phyloP scores from a whole-genome alignment of 2,888 invertebrate genomes.

The Coenonympha arcania region DNA sequence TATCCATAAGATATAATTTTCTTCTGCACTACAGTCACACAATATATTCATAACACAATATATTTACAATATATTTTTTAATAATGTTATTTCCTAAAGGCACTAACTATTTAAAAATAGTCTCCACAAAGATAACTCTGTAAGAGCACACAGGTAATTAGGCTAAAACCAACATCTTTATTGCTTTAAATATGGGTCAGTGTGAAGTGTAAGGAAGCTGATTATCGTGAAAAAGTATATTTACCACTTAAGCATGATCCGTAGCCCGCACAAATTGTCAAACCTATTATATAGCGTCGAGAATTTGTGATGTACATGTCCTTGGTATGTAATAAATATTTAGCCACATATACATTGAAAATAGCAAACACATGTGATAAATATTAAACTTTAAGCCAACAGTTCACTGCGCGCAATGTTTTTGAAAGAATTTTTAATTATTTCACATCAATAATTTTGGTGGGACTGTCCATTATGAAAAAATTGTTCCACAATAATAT shows the following conservation, averaged over 20 bases:
- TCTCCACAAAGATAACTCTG: not conserved
- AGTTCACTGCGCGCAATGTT: conserved; percentile 20
- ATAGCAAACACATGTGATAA: conserved; percentile 29
- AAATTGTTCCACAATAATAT: conserved; percentile 5
- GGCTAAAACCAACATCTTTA: not conserved
- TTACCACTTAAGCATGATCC: conserved; percentile 65
- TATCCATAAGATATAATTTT: no score
- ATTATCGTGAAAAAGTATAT: conserved; percentile 28
- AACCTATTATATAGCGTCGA: conserved; percentile 58
- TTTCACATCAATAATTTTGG: conserved; percentile 25
- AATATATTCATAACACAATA: no score
- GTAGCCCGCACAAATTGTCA: conserved; percentile 58
- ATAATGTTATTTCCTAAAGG: no score
- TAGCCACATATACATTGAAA: conserved; percentile 54
- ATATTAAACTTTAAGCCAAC: conserved; percentile 10
- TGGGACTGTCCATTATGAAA: conserved; percentile 13
- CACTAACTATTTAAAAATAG: not conserved
- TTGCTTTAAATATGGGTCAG: not conserved
- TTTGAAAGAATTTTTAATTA: conserved; percentile 16
- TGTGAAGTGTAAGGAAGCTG: conserved; percentile 4
- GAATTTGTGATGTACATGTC: conserved; percentile 71
- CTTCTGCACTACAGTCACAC: no score
- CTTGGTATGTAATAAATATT: conserved; percentile 59
- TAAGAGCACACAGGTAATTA: not conserved
- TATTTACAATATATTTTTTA: no score